These are phyloP conservation scores for Steromphala cineraria DNA, from an alignment of 2,888 invertebrate genomes.

Conservation along the genomic window DNA sequence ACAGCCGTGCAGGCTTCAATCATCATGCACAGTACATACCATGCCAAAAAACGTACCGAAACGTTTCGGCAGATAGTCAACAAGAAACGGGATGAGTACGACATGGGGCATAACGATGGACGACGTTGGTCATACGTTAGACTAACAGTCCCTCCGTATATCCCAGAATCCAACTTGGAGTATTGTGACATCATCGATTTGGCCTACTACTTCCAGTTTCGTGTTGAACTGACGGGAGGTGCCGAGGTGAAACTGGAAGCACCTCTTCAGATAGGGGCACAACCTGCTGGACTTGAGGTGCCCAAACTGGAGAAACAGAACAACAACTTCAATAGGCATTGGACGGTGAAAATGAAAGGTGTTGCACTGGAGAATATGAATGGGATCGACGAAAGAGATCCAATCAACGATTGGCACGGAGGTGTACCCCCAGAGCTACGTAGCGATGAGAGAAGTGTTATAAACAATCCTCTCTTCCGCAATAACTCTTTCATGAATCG, in stretches of 20 bases:
- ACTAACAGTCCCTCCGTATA: constrained; percentile 71
- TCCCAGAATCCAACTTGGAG: constrained; percentile 72
- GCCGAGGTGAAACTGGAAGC: constrained; percentile 63
- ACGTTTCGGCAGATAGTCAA: constrained; percentile 69
- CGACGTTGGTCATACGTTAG: constrained; percentile 72
- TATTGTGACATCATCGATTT: constrained; percentile 74
- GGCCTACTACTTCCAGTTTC: constrained; percentile 69
- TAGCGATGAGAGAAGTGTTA: constrained; percentile 44
- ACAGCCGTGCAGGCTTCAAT: constrained; percentile 67
- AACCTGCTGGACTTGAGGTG: constrained; percentile 54
- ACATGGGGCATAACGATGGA: constrained; percentile 69
- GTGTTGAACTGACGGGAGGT: constrained; percentile 68
- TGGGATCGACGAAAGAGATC: constrained; percentile 3
- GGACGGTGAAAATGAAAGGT: constrained; percentile 52
- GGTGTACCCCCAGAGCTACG: constrained; percentile 56
- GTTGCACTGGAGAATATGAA: background rate
- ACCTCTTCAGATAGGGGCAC: constrained; percentile 70
- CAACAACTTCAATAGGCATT: constrained; percentile 51
- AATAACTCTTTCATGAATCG: constrained; percentile 26
- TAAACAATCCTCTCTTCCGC: constrained; percentile 56
- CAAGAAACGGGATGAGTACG: constrained; percentile 71
- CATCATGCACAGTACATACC: constrained; percentile 69
- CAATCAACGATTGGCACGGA: constrained; percentile 37
- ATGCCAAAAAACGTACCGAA: constrained; percentile 62
- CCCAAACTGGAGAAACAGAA: constrained; percentile 38